These are phyloP conservation scores for Grus americana DNA, from an alignment of 2,113 vertebrate genomes.

Conservation along the genomic window DNA sequence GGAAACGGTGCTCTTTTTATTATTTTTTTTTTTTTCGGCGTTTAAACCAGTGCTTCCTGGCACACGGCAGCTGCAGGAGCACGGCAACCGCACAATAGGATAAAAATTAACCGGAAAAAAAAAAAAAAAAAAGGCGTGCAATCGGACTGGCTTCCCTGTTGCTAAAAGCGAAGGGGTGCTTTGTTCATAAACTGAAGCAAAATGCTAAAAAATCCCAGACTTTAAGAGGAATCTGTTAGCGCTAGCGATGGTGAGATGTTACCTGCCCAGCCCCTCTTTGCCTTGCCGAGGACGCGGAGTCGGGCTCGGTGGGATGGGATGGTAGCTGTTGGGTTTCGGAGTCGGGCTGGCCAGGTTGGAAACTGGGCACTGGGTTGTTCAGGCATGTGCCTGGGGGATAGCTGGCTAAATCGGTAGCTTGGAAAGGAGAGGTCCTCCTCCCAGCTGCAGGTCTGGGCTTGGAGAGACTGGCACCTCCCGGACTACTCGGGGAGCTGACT, in stretches of 20 bases:
- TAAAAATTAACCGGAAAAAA: too few relatives aligned
- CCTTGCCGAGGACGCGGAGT: not conserved
- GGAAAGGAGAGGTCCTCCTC: not conserved
- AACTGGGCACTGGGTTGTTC: not conserved
- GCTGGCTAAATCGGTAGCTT: rapidly evolving
- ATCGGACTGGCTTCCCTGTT: not conserved
- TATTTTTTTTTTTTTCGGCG: not conserved
- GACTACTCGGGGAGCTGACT: not conserved
- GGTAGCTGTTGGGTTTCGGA: not conserved
- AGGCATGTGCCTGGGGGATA: not conserved
- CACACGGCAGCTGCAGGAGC: not conserved
- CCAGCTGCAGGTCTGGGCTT: not conserved
- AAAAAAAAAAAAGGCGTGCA: not conserved
- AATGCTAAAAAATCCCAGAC: not conserved
- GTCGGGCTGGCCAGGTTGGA: not conserved
- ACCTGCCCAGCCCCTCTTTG: not conserved
- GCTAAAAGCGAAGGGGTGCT: not conserved
- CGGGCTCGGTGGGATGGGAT: rapidly evolving
- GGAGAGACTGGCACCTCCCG: not conserved
- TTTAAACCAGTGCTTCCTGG: not conserved
- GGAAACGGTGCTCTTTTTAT: not conserved
- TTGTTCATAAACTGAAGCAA: not conserved
- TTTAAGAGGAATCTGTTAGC: not conserved
- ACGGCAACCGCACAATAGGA: not conserved
- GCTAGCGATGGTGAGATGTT: rapidly evolving